A percentile compares a stretch with the other conserved stretches of the same genome.
phyloP scores from a whole-genome alignment of 2,797 vertebrate species.

The Morus bassanus region DNA sequence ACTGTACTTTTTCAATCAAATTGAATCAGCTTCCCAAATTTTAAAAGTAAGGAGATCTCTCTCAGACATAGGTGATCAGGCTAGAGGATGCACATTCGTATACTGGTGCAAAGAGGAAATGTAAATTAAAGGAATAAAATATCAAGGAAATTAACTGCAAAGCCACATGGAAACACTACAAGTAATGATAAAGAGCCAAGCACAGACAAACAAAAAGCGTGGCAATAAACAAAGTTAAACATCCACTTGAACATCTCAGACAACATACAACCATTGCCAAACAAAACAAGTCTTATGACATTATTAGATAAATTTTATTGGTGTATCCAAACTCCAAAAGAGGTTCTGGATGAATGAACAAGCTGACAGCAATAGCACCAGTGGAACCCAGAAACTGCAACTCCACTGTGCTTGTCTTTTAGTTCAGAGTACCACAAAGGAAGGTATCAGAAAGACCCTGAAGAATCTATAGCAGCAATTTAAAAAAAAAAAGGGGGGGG shows the following conservation, averaged over 20 bases:
- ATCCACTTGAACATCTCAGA: background rate
- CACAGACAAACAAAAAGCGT: background rate
- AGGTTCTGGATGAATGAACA: background rate
- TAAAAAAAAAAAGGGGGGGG: no score
- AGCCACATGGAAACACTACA: background rate
- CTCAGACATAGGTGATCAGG: background rate
- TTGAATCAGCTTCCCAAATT: background rate
- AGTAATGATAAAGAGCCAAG: background rate
- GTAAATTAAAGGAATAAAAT: background rate
- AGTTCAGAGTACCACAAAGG: background rate
- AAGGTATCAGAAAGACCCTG: background rate
- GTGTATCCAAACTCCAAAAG: background rate
- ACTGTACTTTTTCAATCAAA: background rate
- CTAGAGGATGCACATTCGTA: background rate
- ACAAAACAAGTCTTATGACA: background rate
- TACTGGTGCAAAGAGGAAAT: background rate
- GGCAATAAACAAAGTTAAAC: background rate
- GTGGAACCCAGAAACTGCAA: background rate
- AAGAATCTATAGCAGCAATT: background rate
- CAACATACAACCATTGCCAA: background rate
- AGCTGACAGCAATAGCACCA: background rate
- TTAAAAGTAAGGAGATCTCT: background rate
- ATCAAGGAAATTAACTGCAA: background rate
- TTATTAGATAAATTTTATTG: background rate
- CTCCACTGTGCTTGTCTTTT: background rate